These are phyloP conservation scores for Parauchenoglanis ngamensis DNA, from an alignment of 2,797 vertebrate species.

Conservation along the genomic window DNA sequence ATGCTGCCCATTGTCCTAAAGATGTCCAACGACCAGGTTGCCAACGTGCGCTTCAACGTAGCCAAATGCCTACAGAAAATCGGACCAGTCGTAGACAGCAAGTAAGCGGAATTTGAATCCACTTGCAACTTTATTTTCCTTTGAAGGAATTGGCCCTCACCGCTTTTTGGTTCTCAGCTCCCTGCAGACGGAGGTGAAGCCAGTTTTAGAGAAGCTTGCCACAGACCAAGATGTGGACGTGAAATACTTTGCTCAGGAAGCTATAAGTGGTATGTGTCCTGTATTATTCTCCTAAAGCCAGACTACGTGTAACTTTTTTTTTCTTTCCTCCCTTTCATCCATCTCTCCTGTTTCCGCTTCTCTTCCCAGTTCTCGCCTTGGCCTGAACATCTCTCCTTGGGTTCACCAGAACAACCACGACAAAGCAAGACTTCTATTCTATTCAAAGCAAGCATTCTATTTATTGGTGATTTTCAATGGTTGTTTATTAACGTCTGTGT, in stretches of 20 bases:
- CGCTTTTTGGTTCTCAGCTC: slow-evolving; percentile 68
- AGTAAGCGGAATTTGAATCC: slow-evolving; percentile 68
- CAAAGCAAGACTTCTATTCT: slow-evolving; percentile 61
- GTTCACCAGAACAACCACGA: slow-evolving; percentile 60
- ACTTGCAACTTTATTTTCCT: not conserved
- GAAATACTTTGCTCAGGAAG: slow-evolving; percentile 93
- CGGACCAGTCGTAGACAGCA: slow-evolving; percentile 83
- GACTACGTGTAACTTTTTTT: not conserved
- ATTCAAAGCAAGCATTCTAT: slow-evolving; percentile 67
- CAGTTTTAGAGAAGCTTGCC: slow-evolving; percentile 85
- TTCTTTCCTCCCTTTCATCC: not conserved
- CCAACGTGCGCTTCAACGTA: slow-evolving; percentile 92
- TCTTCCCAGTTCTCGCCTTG: slow-evolving; percentile 78
- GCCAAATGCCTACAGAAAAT: slow-evolving; percentile 91
- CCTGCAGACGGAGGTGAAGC: slow-evolving; percentile 86
- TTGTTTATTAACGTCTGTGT: slow-evolving; percentile 68
- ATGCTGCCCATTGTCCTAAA: slow-evolving; percentile 90
- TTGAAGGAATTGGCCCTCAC: not conserved
- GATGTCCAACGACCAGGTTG: slow-evolving; percentile 92
- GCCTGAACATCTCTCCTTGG: slow-evolving; percentile 70
- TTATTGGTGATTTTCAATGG: slow-evolving; percentile 81
- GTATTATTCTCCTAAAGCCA: not conserved
- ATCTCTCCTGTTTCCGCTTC: not conserved
- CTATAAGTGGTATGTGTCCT: slow-evolving; percentile 80
- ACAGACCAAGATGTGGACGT: slow-evolving; percentile 90